Evolutionary conservation across 2,888 invertebrate genomes (phyloP).

Genomic region (Eumerus sabulonum): DNA sequence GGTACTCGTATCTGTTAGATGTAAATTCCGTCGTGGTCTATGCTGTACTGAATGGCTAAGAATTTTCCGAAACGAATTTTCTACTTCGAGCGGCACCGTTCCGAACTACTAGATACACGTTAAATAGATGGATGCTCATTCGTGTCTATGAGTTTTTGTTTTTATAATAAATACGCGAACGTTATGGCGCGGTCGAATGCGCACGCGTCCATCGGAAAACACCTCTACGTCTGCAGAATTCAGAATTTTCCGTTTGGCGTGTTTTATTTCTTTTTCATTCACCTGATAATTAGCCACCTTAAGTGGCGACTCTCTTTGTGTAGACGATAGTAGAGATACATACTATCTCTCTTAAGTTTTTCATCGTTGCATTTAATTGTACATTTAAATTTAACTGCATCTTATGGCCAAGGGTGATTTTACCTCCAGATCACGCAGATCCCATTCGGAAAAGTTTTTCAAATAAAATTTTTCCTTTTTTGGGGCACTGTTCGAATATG

Average conservation of each 20-base stretch:
- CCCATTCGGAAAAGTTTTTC: slow-evolving; percentile 23
- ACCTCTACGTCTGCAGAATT: too few relatives aligned
- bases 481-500: slow-evolving; percentile 50
- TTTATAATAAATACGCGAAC: slow-evolving; percentile 47
- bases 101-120: slow-evolving; percentile 63
- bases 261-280: neutral
- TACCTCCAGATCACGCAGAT: slow-evolving; percentile 21
- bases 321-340: neutral
- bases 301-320: slow-evolving; percentile 41
- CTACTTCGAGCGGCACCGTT: slow-evolving; percentile 53
- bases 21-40: slow-evolving; percentile 70
- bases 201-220: slow-evolving; percentile 41
- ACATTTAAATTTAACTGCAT: slow-evolving; percentile 28
- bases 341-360: too few relatives aligned
- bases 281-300: slow-evolving; percentile 65
- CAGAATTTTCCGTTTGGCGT: too few relatives aligned
- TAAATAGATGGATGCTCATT: slow-evolving; percentile 49
- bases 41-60: slow-evolving; percentile 69
- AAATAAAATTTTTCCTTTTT: slow-evolving; percentile 61
- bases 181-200: slow-evolving; percentile 52
- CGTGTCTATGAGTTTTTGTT: slow-evolving; percentile 15
- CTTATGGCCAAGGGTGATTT: slow-evolving; percentile 62
- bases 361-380: too few relatives aligned
- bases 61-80: slow-evolving; percentile 52
- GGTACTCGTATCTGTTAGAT: slow-evolving; percentile 36